phyloP scores from a whole-genome alignment of 2,797 vertebrate species.

The Agapornis canus region DNA sequence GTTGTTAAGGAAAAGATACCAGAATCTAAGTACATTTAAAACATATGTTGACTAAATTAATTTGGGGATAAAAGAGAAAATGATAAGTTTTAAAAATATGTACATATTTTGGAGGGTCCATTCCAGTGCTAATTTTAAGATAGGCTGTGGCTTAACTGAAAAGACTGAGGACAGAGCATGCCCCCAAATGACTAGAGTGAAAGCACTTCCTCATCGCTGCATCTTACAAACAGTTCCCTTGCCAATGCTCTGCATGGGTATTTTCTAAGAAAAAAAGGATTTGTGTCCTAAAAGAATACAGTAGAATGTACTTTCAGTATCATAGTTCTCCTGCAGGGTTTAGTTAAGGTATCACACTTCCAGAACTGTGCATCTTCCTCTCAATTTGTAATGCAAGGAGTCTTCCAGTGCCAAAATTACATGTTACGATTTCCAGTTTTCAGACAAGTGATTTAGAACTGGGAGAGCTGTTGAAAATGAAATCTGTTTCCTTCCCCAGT shows the following conservation, averaged over 20 bases:
- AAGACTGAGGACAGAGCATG: background rate
- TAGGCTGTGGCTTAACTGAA: background rate
- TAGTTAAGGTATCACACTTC: background rate
- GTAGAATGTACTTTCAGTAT: background rate
- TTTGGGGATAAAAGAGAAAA: background rate
- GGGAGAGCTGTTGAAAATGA: background rate
- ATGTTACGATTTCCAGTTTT: background rate
- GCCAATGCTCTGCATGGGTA: background rate
- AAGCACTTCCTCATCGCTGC: background rate
- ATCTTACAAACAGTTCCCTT: background rate
- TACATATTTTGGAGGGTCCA: rapidly evolving
- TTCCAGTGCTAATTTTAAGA: background rate
- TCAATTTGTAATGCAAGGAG: background rate
- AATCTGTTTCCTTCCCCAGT: background rate
- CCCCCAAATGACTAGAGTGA: background rate
- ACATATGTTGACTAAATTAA: background rate
- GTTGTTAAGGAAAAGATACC: background rate
- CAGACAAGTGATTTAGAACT: background rate
- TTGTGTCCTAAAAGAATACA: background rate
- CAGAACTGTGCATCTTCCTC: background rate
- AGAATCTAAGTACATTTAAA: background rate
- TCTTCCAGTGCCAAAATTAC: background rate
- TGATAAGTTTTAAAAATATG: background rate
- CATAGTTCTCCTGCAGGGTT: background rate
- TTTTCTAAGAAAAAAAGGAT: background rate